Conservation (phyloP, 1,140 invertebrate genomes). For the Aphis craccivora region DNA sequence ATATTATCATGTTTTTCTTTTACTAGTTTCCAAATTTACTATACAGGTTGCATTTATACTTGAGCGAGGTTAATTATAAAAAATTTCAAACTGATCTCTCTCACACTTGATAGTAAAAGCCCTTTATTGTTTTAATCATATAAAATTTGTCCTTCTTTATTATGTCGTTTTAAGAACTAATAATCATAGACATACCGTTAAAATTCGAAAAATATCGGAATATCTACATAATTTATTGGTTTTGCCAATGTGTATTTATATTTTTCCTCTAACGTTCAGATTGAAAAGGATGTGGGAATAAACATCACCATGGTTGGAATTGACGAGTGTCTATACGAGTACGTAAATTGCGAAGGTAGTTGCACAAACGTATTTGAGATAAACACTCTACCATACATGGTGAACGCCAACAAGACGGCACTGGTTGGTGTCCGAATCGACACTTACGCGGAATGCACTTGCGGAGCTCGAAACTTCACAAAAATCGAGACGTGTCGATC, state of each 20-base stretch:
- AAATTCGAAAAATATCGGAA: no score
- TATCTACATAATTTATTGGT: background rate
- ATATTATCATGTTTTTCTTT: no score
- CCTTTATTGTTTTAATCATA: no score
- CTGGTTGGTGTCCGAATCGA: constrained; percentile 91
- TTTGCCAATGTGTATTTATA: background rate
- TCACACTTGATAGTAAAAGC: no score
- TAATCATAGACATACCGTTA: no score
- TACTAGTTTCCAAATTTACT: no score
- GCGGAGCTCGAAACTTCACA: constrained; percentile 88
- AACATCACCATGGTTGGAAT: constrained; percentile 98
- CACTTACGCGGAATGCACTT: constrained; percentile 89
- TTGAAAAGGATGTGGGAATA: constrained; percentile 90
- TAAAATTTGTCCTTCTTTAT: no score
- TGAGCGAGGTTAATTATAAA: no score
- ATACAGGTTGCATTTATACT: no score
- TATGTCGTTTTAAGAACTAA: no score
- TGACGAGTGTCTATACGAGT: constrained; percentile 95
- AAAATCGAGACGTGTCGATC: constrained; percentile 89
- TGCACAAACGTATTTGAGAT: constrained; percentile 93
- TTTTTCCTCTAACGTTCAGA: constrained; percentile 66
- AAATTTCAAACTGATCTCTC: no score
- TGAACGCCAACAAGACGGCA: constrained; percentile 95
- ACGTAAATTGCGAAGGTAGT: constrained; percentile 93
- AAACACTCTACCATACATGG: constrained; percentile 88